Base-by-base conservation (phyloP, 2,113 vertebrate genomes). In the Pantherophis guttatus region DNA sequence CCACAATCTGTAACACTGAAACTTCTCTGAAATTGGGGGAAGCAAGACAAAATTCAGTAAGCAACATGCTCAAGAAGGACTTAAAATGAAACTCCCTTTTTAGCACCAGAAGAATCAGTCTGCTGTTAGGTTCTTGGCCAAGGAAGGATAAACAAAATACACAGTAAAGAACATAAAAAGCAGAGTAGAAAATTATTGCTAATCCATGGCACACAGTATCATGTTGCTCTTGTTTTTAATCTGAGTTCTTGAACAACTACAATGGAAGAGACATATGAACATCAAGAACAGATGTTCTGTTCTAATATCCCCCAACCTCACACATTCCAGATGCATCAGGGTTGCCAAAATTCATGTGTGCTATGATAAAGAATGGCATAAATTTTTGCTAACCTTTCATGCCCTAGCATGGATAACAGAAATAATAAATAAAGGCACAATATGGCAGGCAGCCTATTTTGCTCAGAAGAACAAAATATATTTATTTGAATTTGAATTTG, bases 11-110 rank as follows among this genome's bases (percentile, higher is more conserved):
- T 94, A 48, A 39, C 91, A 54, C 39, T 0, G 4, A 87, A 12
- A 87, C 75, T 93, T 52, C 93, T 86, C 0, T n/a, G 62, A 90
- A 89, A 92, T 33, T 0, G 3, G 70, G 93, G 87, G 89, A 89
- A 92, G 2, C 87, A 19, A 75, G 29, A 86, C n/a, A 86, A 21
- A 55, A n/a, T 59, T 0, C 0, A 0, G 88, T 86, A 44, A 24
- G 52, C 48, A 1, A 0, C 6, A 19, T 59, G 62, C 85, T 1
- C 59, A 92, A 81, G 62, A 53, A 0, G 0, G 58, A 50, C 91
- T 65, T 57, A 62, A 70, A 90, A 9, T 9, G 0, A 0, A 1
- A 1, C 0, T 0, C 0, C 48, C 33, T 92, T 11, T 0, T 0
- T n/a, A 24, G 26, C 62, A 55, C 11, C 8, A 85, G 2, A 54